Evolutionary conservation across 1,140 invertebrate genomes (phyloP), one percentile per base, ranked within the genome.

Genomic region (Formica selysi): DNA sequence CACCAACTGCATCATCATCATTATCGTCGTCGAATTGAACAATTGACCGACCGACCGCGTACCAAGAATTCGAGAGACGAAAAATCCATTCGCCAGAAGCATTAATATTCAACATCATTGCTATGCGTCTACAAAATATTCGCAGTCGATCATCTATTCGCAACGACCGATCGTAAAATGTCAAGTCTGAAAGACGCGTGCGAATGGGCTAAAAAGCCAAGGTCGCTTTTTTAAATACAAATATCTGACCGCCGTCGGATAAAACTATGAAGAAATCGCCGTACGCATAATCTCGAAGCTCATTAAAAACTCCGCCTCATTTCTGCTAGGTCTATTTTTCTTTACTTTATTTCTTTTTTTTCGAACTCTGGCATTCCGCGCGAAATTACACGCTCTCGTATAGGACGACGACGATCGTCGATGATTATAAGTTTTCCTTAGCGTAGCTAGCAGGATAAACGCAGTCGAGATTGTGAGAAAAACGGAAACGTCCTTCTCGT

Each of bases 381-480:
- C 38, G 68, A 83, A 83, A 83, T 83, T 81, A 59, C 54, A 74
- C 38, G 41, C 68, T 83, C 48, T 4, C 26, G 41, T 36, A 38
- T 11, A 19, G 26, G 32, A 44, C 26, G 16, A 29, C 32, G 32
- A 48, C 57, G 74, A 78, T 79, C 76, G 41, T 59, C 78, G 78
- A 80, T 71, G 78, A 80, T 80, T 80, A 71, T 41, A 59, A 80
- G 78, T 51, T 36, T 80, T 32, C 78, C 22, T 51, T 41, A 7
- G 65, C 36, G 22, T 13, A 13, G 51, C 51, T 22, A 68, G 79
- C 51, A 44, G 79, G 68, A 83, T 73, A 83, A 83, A 51, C 54
- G 32, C 54, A 38, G 36, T 44, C 38, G 59, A 59, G 62, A 83
- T 83, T 41, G 57, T 36, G 51, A 59, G 64, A 85, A 87, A 78